Evolutionary conservation across 92 coral and sea anemone species (phyloP).

Genomic region (Anthopleura xanthogrammica): DNA sequence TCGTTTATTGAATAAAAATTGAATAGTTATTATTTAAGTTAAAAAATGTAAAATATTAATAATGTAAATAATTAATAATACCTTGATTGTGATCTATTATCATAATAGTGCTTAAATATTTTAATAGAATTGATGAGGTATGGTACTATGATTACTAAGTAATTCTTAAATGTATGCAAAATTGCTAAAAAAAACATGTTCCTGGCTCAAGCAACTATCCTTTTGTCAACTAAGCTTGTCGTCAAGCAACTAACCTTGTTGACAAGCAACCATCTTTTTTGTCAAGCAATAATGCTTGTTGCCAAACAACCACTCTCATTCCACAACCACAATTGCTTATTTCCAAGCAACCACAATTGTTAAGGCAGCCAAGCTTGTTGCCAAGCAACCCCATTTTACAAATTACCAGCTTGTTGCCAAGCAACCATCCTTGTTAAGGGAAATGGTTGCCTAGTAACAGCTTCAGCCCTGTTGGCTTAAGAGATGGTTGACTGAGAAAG

Average conservation of each 20-base stretch:
- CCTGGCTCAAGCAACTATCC: too few relatives aligned
- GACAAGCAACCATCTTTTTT: too few relatives aligned
- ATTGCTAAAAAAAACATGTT: not conserved
- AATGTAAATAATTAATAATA: not conserved
- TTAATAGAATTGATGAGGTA: too few relatives aligned
- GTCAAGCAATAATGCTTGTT: not conserved
- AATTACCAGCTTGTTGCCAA: not conserved
- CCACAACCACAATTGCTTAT: not conserved
- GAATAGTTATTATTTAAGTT: not conserved
- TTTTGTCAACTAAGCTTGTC: too few relatives aligned
- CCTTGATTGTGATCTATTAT: not conserved
- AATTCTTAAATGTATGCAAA: not conserved
- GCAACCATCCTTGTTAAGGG: not conserved
- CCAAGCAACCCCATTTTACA: not conserved
- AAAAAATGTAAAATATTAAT: not conserved
- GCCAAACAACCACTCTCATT: not conserved
- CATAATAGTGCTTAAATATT: not conserved
- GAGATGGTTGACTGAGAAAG: too few relatives aligned
- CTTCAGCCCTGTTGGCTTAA: too few relatives aligned
- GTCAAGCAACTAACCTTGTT: too few relatives aligned
- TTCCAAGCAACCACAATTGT: not conserved
- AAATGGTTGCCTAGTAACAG: too few relatives aligned
- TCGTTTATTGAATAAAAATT: not conserved
- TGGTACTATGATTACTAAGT: not conserved
- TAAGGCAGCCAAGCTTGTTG: not conserved